Evolutionary conservation across 2,113 vertebrate species (phyloP).

Genomic region (Isichthys henryi): DNA sequence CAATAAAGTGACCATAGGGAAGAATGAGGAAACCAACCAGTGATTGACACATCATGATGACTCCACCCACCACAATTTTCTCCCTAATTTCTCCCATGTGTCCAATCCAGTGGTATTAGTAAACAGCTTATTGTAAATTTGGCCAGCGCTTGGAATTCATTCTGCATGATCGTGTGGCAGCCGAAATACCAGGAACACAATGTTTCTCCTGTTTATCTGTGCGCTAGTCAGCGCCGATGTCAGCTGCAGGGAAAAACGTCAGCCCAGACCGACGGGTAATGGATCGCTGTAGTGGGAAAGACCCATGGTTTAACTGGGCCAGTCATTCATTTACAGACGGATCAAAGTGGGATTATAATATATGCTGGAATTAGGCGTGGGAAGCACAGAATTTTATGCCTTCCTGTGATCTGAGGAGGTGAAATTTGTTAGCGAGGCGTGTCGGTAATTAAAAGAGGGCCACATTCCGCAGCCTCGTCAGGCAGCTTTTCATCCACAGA

Average conservation of each 20-base stretch:
- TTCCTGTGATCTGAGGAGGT: background rate
- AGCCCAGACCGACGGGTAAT: background rate
- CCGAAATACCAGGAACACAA: background rate
- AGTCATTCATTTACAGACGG: background rate
- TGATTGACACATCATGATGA: background rate
- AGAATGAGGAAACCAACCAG: background rate
- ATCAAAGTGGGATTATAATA: background rate
- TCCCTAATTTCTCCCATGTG: background rate
- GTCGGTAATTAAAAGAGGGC: background rate
- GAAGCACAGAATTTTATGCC: background rate
- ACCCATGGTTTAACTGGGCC: background rate
- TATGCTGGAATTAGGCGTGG: background rate
- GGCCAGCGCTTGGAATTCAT: background rate
- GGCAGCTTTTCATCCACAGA: background rate
- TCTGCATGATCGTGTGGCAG: background rate
- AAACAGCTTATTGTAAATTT: background rate
- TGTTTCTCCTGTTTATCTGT: background rate
- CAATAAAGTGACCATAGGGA: background rate
- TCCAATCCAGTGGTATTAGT: background rate
- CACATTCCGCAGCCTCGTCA: background rate
- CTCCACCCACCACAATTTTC: background rate
- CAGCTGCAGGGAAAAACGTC: background rate
- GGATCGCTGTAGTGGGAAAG: background rate
- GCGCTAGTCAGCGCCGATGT: background rate
- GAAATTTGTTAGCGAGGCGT: background rate